Base-by-base conservation (phyloP, 2,113 vertebrate species). In the Chionodraco myersi region DNA sequence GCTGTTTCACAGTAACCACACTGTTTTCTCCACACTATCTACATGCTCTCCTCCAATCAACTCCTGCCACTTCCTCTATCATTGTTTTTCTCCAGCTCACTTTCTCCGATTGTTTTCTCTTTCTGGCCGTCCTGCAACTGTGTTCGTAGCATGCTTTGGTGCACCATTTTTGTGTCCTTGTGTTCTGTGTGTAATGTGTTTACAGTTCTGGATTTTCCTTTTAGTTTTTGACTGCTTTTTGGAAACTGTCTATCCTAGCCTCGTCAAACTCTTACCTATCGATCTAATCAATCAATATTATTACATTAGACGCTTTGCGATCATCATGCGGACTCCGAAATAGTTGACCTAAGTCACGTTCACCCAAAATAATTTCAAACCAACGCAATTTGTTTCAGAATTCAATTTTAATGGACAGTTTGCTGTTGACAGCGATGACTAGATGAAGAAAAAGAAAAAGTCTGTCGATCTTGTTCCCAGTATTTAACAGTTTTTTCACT, bases 1-100 rank as follows among this genome's bases (percentile, higher is more conserved):
- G 86, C 86, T 86, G 82, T 83, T 83, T 78, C 73, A 64, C 75
- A 77, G 82, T 85, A 78, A 78, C 79, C 63, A 47, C 67, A 64
- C 72, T 78, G 77, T 91, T 41, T 84, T 83, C 75, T 80, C 76
- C 62, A 83, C 79, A 85, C 82, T 85, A 73, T 81, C 82, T 87
- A 84, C 51, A 67, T 26, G 83, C 72, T 75, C 47, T 52, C 13
- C 62, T 78, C 72, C 79, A 78, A 13, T 87, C 74, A 64, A 61
- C 47, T 80, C 52, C 49, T 66, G 54, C 70, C 56, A 53, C 65
- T 81, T 81, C 64, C 56, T 80, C 47, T 34, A 18, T 74, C 49
- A 36, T 36, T 53, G 36, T 71, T 72, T 61, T 64, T 67, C 57
- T 72, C 56, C 4, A 0, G 65, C 66, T 77, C 60, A 48, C n/a